These are phyloP conservation scores for Cromileptes altivelis DNA, from an alignment of 2,113 vertebrate species.

Conservation along the genomic window DNA sequence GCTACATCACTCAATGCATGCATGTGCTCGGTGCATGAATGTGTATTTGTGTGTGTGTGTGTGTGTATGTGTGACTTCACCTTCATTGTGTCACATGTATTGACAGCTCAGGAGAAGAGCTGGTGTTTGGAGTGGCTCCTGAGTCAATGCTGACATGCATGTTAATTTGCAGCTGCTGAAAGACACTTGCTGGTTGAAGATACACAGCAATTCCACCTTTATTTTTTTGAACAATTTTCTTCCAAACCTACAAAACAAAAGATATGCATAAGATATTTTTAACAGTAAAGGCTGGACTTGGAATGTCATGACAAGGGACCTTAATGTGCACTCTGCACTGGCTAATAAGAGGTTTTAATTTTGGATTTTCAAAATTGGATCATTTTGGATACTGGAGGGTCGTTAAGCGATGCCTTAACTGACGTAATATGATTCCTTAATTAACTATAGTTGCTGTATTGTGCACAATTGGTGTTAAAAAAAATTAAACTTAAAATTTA, in stretches of 20 bases:
- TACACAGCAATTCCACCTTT: not conserved
- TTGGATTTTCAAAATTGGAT: no score
- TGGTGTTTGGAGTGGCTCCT: slow-evolving; percentile 35
- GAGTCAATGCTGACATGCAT: slow-evolving; percentile 33
- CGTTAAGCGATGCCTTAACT: not conserved
- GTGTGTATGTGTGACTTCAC: not conserved
- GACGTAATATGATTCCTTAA: not conserved
- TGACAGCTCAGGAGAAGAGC: slow-evolving; percentile 1
- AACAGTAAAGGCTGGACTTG: no score
- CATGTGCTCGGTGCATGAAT: not conserved
- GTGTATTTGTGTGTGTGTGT: not conserved
- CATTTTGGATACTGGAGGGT: not conserved
- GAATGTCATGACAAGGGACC: no score
- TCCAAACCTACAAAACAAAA: no score
- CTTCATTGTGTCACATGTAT: slow-evolving; percentile 15
- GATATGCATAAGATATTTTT: no score
- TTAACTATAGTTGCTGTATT: not conserved
- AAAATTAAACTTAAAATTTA: no score
- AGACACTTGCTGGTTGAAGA: not conserved
- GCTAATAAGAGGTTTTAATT: no score
- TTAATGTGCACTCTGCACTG: no score
- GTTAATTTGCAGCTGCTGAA: slow-evolving; percentile 27
- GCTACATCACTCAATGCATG: not conserved
- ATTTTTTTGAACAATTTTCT: no score
- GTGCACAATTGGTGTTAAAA: no score